Evolutionary conservation across 2,888 invertebrate species (phyloP), one percentile per base, ranked within the genome.

Genomic region (Agriopis leucophaearia): DNA sequence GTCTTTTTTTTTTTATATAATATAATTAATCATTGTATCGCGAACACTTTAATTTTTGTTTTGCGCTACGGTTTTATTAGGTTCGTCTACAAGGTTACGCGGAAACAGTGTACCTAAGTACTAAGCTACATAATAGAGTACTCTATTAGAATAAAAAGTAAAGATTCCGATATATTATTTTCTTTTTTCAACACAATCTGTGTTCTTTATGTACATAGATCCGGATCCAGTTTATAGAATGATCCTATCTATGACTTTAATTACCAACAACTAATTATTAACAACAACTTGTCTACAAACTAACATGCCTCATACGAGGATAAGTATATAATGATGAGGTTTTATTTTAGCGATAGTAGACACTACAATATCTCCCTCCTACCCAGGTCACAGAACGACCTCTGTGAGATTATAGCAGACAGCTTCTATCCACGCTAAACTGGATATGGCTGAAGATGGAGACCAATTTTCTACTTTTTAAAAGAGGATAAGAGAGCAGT

Each of bases 401-500:
- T 35, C 47, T 8, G 18, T 27, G 10, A 59, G 48, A 59, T 59
- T 58, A 45, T 36, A 47, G 13, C 36, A 48, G 38, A 48, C n/a
- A n/a, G 44, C 35, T 47, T 15, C 27, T 8, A 10, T 45, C 36
- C 36, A 58, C 36, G 16, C 58, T 42, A 15, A 58, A 15, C 57
- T 36, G 47, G 57, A 47, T 57, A 57, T 35, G 12, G 27, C n/a
- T n/a, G 50, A 36, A 50, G 27, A 52, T 15, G 10, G 10, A 4
- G 12, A 2, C 3, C 16, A 54, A 4, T 16, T 40, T 54, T 16
- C 12, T 7, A 15, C 12, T 16, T 54, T 40, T 16, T 16, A 61
- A 69, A 75, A 78, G 86, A 88, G 88, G 87, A 85, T 88, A 91
- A 83, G 82, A 78, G 75, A 79, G 85, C 81, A 88, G 82, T 77